Evolutionary conservation across 2,888 invertebrate genomes (phyloP).

Genomic region (Xestia rhomboidea): DNA sequence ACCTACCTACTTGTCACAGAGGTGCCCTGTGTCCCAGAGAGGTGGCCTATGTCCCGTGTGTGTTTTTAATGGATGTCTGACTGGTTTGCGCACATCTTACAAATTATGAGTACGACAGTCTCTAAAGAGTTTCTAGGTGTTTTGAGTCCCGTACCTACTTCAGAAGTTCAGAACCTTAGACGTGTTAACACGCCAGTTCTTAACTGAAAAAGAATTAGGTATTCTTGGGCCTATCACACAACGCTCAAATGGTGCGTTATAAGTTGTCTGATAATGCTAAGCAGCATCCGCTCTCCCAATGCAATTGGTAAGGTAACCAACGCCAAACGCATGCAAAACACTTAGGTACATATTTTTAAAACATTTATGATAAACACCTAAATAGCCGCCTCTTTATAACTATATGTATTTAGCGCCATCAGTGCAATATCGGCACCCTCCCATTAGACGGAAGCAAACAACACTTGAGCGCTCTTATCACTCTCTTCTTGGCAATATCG

Average conservation of each 20-base stretch:
- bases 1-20: no score
- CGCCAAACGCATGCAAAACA: background rate
- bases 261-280: background rate
- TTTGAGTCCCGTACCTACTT: background rate
- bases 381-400: slow-evolving; percentile 16
- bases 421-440: slow-evolving; percentile 74
- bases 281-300: background rate
- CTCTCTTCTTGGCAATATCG: slow-evolving; percentile 67
- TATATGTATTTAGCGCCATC: slow-evolving; percentile 27
- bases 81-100: background rate
- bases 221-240: no score
- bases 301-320: background rate
- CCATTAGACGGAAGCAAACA: slow-evolving; percentile 76
- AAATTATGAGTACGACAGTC: background rate
- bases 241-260: background rate
- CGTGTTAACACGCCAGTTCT: no score
- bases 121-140: background rate
- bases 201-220: background rate
- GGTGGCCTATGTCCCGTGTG: background rate
- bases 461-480: slow-evolving; percentile 74
- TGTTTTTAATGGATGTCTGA: background rate
- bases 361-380: background rate
- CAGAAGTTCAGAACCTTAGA: background rate
- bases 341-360: background rate
- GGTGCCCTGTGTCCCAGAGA: background rate